phyloP scores from a whole-genome alignment of 2,113 vertebrate genomes.

The Ciconia boyciana region DNA sequence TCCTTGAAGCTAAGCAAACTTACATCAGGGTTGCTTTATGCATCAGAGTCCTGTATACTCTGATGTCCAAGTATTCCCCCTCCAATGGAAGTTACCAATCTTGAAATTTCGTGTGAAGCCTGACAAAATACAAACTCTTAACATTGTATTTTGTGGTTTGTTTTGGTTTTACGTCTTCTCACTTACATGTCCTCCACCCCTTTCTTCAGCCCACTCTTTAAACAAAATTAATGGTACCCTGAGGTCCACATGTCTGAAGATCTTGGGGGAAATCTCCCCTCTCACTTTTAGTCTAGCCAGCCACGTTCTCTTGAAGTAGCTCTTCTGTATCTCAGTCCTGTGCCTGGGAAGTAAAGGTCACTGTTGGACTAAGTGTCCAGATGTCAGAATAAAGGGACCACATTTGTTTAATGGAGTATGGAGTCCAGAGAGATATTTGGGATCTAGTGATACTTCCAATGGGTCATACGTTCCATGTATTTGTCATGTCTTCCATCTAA shows the following conservation, averaged over 20 bases:
- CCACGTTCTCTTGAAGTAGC: not conserved
- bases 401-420: constrained; percentile 28
- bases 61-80: not conserved
- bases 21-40: not conserved
- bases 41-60: not conserved
- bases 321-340: not conserved
- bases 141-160: not conserved
- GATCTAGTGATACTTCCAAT: not conserved
- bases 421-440: constrained; percentile 6
- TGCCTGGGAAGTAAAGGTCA: constrained; percentile 46
- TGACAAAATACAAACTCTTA: not conserved
- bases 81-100: not conserved
- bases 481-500: not conserved
- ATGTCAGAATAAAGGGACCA: constrained; percentile 19
- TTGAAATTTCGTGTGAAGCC: not conserved
- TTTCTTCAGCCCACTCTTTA: not conserved
- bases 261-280: not conserved
- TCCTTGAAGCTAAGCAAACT: not conserved
- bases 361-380: not conserved
- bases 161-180: not conserved
- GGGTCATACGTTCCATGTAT: not conserved
- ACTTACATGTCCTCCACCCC: not conserved
- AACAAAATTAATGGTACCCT: not conserved
- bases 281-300: not conserved
- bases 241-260: not conserved